A percentile compares a stretch with the other conserved stretches of the same genome.
These are phyloP conservation scores for Trypoxylon attenuatum DNA, from an alignment of 2,888 invertebrate species.

Conservation along the genomic window DNA sequence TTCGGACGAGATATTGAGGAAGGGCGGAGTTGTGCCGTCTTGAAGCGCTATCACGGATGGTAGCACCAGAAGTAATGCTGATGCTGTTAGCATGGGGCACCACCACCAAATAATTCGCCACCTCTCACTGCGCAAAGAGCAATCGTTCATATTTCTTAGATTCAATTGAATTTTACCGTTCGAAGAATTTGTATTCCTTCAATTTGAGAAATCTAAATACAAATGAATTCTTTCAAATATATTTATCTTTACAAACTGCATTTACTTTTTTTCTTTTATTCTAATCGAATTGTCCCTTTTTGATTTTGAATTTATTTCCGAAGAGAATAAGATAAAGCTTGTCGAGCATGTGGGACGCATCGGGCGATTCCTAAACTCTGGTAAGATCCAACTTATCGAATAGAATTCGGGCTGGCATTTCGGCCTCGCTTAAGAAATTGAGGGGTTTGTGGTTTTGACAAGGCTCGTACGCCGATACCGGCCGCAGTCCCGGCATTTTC, in stretches of 20 bases:
- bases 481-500: slow-evolving; percentile 20
- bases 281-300: too few relatives aligned
- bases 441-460: slow-evolving; percentile 35
- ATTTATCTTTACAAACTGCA: background rate
- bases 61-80: slow-evolving; percentile 58
- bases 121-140: slow-evolving; percentile 33
- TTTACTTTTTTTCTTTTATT: too few relatives aligned
- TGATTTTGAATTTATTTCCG: background rate
- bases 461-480: slow-evolving; percentile 24
- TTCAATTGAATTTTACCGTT: background rate
- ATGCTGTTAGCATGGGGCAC: slow-evolving; percentile 61
- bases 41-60: slow-evolving; percentile 55
- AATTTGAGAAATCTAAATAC: background rate
- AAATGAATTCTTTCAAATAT: background rate
- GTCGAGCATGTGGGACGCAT: background rate
- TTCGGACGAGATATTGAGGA: slow-evolving; percentile 36
- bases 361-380: background rate
- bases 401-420: slow-evolving; percentile 17
- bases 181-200: background rate
- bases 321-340: background rate
- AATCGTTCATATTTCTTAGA: background rate
- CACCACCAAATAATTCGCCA: slow-evolving; percentile 44
- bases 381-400: background rate
- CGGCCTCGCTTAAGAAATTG: slow-evolving; percentile 32
- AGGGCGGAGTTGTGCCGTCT: slow-evolving; percentile 27